phyloP scores from a whole-genome alignment of 2,888 invertebrate species.

The Dicycla oo region DNA sequence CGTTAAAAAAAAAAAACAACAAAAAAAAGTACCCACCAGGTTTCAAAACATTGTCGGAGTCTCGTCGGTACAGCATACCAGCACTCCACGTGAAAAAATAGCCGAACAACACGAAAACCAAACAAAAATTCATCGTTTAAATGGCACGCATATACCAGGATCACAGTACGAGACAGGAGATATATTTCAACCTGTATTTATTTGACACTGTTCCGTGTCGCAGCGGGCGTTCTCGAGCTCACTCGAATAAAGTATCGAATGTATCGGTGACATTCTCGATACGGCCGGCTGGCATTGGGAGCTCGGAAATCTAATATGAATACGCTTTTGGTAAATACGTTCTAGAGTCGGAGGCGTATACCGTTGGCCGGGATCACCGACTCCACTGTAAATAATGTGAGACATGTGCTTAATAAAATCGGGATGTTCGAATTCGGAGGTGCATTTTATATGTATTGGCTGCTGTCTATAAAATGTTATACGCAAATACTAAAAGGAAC shows the following conservation, averaged over 20 bases:
- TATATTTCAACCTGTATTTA: conserved; percentile 88
- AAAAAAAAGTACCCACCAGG: conserved; percentile 79
- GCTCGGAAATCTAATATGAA: conserved; percentile 89
- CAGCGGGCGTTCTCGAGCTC: conserved; percentile 82
- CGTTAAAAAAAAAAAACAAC: conserved; percentile 25
- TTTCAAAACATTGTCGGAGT: conserved; percentile 85
- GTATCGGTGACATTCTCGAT: conserved; percentile 86
- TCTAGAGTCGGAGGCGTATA: conserved; percentile 75
- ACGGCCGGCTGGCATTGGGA: conserved; percentile 83
- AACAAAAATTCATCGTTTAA: conserved; percentile 88
- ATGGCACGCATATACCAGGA: conserved; percentile 83
- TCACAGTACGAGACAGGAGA: conserved; percentile 82
- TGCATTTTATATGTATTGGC: conserved; percentile 60
- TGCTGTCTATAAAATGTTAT: conserved; percentile 51
- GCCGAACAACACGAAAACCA: conserved; percentile 84
- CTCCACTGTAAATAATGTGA: conserved; percentile 77
- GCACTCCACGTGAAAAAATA: conserved; percentile 82
- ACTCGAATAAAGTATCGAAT: conserved; percentile 87
- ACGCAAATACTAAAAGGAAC: conserved; percentile 16
- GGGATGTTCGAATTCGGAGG: conserved; percentile 59
- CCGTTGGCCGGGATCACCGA: conserved; percentile 77
- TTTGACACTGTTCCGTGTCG: conserved; percentile 86
- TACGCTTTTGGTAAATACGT: conserved; percentile 87
- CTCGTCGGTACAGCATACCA: conserved; percentile 85
- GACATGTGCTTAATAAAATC: conserved; percentile 79